Evolutionary conservation across 2,888 invertebrate genomes (phyloP), one percentile per base, ranked within the genome.

Genomic region (Hirtodrosophila cameraria): DNA sequence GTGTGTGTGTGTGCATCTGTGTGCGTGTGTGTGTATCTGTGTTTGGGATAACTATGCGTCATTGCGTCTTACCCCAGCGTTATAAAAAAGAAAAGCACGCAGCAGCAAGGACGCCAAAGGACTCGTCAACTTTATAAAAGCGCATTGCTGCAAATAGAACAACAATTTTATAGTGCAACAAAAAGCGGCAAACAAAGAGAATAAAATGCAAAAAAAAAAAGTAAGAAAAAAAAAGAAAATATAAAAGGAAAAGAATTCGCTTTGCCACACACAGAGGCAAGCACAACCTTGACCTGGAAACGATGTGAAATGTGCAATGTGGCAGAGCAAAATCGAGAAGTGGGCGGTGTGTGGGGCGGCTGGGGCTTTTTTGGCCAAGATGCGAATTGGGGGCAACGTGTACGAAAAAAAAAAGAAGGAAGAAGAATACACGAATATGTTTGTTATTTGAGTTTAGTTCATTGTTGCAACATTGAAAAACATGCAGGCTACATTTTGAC

Each of bases 221-320:
- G 12, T 30, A 28, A 41, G 28, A 25, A 8, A 36, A 20, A 18
- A 12, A 39, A 13, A 46, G 13, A 41, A 16, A 45, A 39, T 48
- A 28, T 36, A 46, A 52, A 35, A 0, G 27, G 15, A 38, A 23
- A 33, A 46, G 43, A 41, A 46, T 57, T 49, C 38, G 16, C 16
- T 59, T 31, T 42, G 46, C 50, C 50, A 42, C 59, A 50, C 49
- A 55, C 65, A 42, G 11, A 39, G 35, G 72, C 64, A 71, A 66
- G 55, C 59, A 60, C 86, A 89, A 89, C 89, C 89, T 89, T 89
- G 89, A 90, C 89, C 89, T 90, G 89, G 60, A 90, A 88, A 89
- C 53, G 64, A 36, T 33, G 36, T 45, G 28, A 20, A 63, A 53
- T 87, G 80, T 74, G 78, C 74, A 79, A 73, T 68, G 70, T 42